Conservation (phyloP, 2,888 invertebrate genomes). For the Xylocampa areola region DNA sequence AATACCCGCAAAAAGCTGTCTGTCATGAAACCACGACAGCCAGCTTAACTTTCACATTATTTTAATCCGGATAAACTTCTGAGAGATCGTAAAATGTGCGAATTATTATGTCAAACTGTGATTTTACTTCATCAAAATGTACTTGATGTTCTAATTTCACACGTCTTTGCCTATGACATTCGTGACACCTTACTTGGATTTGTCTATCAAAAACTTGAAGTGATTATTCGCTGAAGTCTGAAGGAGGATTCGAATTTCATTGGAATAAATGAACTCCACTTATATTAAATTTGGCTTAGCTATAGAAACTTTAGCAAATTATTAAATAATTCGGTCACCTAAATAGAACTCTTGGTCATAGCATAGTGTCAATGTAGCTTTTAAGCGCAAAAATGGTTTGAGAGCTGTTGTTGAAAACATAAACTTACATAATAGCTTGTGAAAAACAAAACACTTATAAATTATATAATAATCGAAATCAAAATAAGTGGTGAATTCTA, state of each 20-base stretch:
- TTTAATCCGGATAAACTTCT: constrained; percentile 4
- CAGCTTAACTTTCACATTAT: background rate
- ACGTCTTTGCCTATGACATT: constrained; percentile 24
- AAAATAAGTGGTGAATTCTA: no score
- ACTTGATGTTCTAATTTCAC: constrained; percentile 29
- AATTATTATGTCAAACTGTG: constrained; percentile 12
- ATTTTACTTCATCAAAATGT: constrained; percentile 8
- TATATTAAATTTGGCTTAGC: constrained; percentile 8
- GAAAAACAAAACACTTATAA: no score
- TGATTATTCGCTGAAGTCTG: constrained; percentile 16
- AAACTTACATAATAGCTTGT: no score
- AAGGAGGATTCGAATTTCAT: constrained; percentile 26
- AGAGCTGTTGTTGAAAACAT: background rate
- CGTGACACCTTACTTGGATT: constrained; percentile 16
- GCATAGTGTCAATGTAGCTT: background rate
- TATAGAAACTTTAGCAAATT: constrained; percentile 18
- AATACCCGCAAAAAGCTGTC: background rate
- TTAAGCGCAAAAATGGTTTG: background rate
- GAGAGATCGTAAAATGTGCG: background rate
- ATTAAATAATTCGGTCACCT: constrained; percentile 13
- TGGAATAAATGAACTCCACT: constrained; percentile 17
- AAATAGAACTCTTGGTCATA: background rate
- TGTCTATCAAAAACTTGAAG: constrained; percentile 16
- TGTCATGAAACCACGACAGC: background rate
- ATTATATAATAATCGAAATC: background rate